These are phyloP conservation scores for Oceanodroma tethys DNA, from an alignment of 2,113 vertebrate species.

Conservation along the genomic window DNA sequence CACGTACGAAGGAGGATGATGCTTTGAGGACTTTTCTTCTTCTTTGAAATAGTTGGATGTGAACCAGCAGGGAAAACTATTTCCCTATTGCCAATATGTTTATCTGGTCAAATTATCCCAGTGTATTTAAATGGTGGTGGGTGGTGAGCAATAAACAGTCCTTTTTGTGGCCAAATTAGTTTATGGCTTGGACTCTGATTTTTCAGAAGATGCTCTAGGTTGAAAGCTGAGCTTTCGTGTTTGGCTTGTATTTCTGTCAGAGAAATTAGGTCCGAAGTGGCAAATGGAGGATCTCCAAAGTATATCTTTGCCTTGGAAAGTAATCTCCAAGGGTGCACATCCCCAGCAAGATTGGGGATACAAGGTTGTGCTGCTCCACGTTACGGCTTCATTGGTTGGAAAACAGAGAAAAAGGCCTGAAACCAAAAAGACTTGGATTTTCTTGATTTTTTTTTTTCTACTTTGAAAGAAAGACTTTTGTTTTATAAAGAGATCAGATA, in stretches of 20 bases:
- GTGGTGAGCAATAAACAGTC: neutral
- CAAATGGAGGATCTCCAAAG: neutral
- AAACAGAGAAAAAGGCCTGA: neutral
- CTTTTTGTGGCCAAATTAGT: neutral
- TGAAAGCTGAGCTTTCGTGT: neutral
- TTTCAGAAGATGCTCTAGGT: neutral
- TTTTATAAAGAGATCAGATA: neutral
- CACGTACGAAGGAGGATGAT: neutral
- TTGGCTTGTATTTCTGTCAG: rapidly evolving
- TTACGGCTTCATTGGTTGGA: neutral
- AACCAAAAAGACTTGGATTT: neutral
- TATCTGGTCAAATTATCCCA: neutral
- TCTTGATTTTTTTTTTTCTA: neutral
- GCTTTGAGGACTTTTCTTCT: neutral
- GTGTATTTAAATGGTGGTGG: neutral
- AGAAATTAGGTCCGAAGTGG: neutral
- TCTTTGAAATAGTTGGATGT: neutral
- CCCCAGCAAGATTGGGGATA: neutral
- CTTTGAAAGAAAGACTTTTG: neutral
- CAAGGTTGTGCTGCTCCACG: neutral
- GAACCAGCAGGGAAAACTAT: neutral
- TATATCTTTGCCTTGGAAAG: neutral
- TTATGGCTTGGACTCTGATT: neutral
- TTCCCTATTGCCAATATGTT: neutral
- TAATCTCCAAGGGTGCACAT: neutral